Conservation (phyloP, 1,140 invertebrate species). For the Sogatella furcifera region DNA sequence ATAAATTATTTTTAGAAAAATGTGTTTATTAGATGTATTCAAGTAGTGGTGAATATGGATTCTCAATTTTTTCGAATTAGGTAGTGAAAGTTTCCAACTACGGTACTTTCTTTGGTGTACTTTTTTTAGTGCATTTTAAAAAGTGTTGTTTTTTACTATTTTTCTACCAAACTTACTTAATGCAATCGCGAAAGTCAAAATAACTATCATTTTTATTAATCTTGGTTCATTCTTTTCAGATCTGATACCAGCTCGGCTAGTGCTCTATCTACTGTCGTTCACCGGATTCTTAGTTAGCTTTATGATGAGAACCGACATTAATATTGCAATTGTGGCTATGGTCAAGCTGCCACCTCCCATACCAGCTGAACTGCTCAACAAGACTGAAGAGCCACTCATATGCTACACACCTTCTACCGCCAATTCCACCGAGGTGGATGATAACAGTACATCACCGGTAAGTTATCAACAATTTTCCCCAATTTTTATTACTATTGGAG, state of each 20-base stretch:
- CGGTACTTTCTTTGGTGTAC: no score
- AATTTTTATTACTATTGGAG: no score
- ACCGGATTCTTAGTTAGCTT: conserved; percentile 60
- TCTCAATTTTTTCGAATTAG: no score
- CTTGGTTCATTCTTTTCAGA: conserved; percentile 28
- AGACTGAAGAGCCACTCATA: conserved; percentile 18
- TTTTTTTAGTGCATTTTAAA: no score
- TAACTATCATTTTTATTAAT: no score
- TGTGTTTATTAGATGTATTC: no score
- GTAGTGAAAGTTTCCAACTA: no score
- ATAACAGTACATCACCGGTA: conserved; percentile 10
- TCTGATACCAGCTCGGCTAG: conserved; percentile 47
- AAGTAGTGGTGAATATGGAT: no score
- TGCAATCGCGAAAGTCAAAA: no score
- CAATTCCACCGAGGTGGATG: conserved; percentile 21
- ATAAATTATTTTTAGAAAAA: no score
- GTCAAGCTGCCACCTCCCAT: conserved; percentile 31
- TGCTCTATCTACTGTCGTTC: conserved; percentile 58
- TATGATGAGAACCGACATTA: conserved; percentile 66
- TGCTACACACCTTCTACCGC: conserved; percentile 27
- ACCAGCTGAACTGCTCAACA: conserved; percentile 19
- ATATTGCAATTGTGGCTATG: conserved; percentile 59
- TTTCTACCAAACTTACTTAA: neutral
- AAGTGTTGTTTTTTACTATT: no score
- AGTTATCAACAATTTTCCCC: neutral